Conservation (phyloP, 2,888 invertebrate species). For the Cheilosia urbana region DNA sequence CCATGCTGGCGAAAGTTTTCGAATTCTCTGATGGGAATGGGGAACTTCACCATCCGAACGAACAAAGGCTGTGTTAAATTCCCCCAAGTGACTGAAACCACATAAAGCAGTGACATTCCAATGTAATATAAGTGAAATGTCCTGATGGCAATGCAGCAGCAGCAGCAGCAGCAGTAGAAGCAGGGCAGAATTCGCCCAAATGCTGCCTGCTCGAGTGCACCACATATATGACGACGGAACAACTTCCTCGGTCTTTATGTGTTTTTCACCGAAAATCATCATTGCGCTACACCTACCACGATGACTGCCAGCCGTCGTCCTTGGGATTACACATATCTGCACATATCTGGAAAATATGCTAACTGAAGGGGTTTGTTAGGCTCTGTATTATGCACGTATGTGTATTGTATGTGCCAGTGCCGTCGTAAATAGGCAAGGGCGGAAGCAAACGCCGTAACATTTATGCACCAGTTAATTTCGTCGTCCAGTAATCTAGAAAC, state of each 20-base stretch:
- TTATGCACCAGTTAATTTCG: constrained; percentile 73
- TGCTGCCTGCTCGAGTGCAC: constrained; percentile 46
- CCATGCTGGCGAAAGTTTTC: constrained; percentile 8
- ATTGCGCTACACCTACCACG: constrained; percentile 65
- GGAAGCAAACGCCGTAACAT: constrained; percentile 53
- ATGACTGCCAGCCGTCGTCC: constrained; percentile 69
- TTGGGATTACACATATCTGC: constrained; percentile 66
- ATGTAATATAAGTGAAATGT: constrained; percentile 67
- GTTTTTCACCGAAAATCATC: constrained; percentile 61
- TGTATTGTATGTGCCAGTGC: not conserved
- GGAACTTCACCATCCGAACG: constrained; percentile 10
- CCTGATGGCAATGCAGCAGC: constrained; percentile 42
- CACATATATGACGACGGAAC: constrained; percentile 54
- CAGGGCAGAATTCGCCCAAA: not conserved
- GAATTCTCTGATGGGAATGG: constrained; percentile 17
- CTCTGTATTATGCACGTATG: constrained; percentile 5
- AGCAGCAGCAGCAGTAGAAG: too few relatives aligned
- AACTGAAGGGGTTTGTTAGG: constrained; percentile 16
- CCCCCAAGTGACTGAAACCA: constrained; percentile 66
- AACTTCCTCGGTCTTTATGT: constrained; percentile 54
- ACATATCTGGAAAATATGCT: constrained; percentile 64
- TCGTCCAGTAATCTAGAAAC: constrained; percentile 43
- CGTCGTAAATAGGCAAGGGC: not conserved
- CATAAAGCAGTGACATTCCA: constrained; percentile 60
- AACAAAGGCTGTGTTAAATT: constrained; percentile 54